Percentiles rank a stretch among this genome's conserved stretches.
These are phyloP conservation scores for Bembecia ichneumoniformis DNA, from an alignment of 2,888 invertebrate species.

Conservation along the genomic window DNA sequence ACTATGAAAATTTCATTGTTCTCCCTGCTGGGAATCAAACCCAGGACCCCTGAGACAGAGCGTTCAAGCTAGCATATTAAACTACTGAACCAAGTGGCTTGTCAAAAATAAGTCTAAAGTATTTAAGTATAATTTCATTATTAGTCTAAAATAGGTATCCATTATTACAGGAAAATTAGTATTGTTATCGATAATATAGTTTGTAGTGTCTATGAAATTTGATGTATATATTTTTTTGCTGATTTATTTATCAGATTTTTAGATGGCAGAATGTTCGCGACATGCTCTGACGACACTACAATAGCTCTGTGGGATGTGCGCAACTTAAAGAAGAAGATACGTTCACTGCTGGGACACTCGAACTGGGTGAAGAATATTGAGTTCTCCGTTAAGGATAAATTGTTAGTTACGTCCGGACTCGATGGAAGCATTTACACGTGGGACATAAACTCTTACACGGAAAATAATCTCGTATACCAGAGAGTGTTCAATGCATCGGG, in stretches of 20 bases:
- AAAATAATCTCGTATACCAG: constrained; percentile 82
- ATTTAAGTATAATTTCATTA: too few species aligned
- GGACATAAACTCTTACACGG: constrained; percentile 91
- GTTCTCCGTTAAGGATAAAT: constrained; percentile 85
- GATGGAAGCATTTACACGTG: constrained; percentile 95
- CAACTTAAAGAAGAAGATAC: constrained; percentile 82
- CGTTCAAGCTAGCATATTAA: too few species aligned
- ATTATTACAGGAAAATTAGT: too few species aligned
- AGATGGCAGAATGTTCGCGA: constrained; percentile 89
- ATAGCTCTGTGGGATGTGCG: constrained; percentile 95
- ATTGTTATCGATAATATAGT: too few species aligned
- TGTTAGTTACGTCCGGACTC: constrained; percentile 91
- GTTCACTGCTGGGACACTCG: constrained; percentile 87
- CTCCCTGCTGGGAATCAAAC: too few species aligned
- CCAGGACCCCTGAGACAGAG: too few species aligned
- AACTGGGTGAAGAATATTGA: constrained; percentile 98
- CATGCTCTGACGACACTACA: constrained; percentile 94
- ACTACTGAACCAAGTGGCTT: too few species aligned
- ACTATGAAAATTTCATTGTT: too few species aligned
- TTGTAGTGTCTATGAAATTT: too few species aligned
- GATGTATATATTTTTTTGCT: too few species aligned
- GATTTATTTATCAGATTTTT: constrained; percentile 77
- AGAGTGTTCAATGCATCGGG: constrained; percentile 89
- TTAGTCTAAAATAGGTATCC: too few species aligned
- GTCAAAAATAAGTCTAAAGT: too few species aligned